Percentiles rank a stretch among this genome's conserved stretches.
Conservation (phyloP, 1,140 invertebrate genomes). For the Drosophila virilis region DNA sequence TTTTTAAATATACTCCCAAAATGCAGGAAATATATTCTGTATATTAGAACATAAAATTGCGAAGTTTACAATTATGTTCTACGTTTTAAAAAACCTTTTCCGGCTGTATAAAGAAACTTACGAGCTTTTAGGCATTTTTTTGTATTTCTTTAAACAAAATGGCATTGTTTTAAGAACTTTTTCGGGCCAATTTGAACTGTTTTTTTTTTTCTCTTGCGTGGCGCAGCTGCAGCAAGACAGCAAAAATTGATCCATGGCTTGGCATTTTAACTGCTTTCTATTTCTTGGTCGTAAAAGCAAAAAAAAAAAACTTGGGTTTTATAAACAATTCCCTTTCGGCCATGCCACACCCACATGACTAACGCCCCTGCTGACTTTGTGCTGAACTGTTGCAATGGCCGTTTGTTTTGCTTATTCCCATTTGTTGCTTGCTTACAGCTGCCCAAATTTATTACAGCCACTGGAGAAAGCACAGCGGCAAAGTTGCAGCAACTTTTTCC, state of each 20-base stretch:
- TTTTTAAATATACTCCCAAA: too few relatives aligned
- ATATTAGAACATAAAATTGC: too few relatives aligned
- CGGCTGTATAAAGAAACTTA: too few relatives aligned
- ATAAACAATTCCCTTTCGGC: conserved; percentile 43
- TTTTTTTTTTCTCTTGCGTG: too few relatives aligned
- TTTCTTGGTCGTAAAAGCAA: conserved; percentile 33
- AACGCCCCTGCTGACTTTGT: conserved; percentile 59
- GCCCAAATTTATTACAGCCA: conserved; percentile 72
- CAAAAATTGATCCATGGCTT: conserved; percentile 66
- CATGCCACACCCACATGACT: conserved; percentile 6
- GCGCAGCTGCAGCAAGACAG: conserved; percentile 47
- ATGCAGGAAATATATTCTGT: too few relatives aligned
- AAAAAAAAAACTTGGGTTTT: conserved; percentile 41
- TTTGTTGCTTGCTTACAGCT: conserved; percentile 75
- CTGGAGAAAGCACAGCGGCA: conserved; percentile 51
- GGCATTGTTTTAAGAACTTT: too few relatives aligned
- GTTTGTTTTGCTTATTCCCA: conserved; percentile 78
- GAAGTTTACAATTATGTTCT: too few relatives aligned
- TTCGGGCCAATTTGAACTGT: background rate
- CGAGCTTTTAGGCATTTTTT: too few relatives aligned
- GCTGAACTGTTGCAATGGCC: conserved; percentile 60
- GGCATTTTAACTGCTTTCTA: conserved; percentile 46
- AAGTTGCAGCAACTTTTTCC: conserved; percentile 54
- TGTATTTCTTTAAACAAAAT: too few relatives aligned
- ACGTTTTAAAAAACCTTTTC: too few relatives aligned